These are phyloP conservation scores for Malacoraja senta DNA, from an alignment of 2,797 vertebrate species.

Conservation along the genomic window DNA sequence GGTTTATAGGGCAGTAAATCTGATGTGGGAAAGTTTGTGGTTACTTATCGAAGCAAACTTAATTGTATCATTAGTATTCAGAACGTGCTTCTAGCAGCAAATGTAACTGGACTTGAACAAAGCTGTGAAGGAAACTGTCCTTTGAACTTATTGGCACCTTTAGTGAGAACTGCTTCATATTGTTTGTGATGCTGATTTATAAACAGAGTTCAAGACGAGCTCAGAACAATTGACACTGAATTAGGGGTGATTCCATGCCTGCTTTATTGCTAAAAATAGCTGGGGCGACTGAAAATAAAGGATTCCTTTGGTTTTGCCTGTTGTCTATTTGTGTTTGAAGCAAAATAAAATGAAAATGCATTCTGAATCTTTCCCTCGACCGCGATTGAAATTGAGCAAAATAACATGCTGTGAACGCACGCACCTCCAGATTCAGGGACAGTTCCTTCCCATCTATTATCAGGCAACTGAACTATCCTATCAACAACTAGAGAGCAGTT, in stretches of 20 bases:
- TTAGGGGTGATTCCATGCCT: not conserved
- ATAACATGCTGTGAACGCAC: not conserved
- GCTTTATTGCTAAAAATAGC: not conserved
- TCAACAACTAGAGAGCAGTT: too few relatives aligned
- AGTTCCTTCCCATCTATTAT: too few relatives aligned
- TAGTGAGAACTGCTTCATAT: not conserved
- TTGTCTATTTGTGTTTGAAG: not conserved
- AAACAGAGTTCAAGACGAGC: not conserved
- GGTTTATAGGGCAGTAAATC: slow-evolving; percentile 12
- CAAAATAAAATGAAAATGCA: not conserved
- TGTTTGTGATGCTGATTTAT: not conserved
- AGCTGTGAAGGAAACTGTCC: slow-evolving; percentile 14
- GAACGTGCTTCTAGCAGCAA: not conserved
- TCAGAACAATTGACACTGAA: not conserved
- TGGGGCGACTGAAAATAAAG: not conserved
- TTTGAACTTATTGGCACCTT: slow-evolving; percentile 29
- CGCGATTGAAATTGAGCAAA: not conserved
- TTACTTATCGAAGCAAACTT: slow-evolving; percentile 25
- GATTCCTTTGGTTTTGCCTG: not conserved
- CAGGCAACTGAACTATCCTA: too few relatives aligned
- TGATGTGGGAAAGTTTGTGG: slow-evolving; percentile 32
- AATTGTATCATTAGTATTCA: slow-evolving; percentile 26
- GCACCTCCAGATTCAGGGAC: too few relatives aligned
- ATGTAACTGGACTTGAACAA: slow-evolving; percentile 24
- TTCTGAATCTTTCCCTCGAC: not conserved